phyloP scores from a whole-genome alignment of 2,888 invertebrate species.

The Exocentrus adspersus region DNA sequence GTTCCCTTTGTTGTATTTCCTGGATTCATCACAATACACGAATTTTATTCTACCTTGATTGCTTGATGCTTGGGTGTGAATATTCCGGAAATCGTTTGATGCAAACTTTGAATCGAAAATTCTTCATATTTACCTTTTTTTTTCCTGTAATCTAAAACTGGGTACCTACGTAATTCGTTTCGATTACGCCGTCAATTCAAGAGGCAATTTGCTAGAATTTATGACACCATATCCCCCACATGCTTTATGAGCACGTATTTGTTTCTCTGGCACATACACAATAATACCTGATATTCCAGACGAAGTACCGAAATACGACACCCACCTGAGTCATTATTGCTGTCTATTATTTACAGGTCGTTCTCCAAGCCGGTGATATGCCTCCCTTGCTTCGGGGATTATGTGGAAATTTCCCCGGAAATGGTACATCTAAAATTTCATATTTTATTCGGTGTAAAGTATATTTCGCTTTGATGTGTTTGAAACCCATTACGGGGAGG shows the following conservation, averaged over 20 bases:
- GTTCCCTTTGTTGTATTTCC: background rate
- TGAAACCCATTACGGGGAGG: background rate
- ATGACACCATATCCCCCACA: too few species aligned
- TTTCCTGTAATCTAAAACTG: background rate
- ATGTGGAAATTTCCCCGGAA: background rate
- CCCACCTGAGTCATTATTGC: background rate
- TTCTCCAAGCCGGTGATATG: background rate
- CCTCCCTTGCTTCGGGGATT: background rate
- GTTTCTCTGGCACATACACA: too few species aligned
- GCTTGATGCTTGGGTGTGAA: background rate
- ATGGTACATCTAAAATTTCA: slow-evolving; percentile 1
- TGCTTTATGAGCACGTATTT: too few species aligned
- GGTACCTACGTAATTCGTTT: too few species aligned
- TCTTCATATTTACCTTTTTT: too few species aligned
- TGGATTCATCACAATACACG: background rate
- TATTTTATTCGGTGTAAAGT: background rate
- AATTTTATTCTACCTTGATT: background rate
- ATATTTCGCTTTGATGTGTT: background rate
- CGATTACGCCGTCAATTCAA: too few species aligned
- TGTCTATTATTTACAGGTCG: background rate
- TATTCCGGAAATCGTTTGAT: background rate
- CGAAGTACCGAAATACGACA: background rate
- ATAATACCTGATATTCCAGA: background rate
- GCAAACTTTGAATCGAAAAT: background rate
- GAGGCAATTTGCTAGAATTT: too few species aligned